Evolutionary conservation across 1,140 invertebrate genomes (phyloP).

Genomic region (Zaprionus africanus): DNA sequence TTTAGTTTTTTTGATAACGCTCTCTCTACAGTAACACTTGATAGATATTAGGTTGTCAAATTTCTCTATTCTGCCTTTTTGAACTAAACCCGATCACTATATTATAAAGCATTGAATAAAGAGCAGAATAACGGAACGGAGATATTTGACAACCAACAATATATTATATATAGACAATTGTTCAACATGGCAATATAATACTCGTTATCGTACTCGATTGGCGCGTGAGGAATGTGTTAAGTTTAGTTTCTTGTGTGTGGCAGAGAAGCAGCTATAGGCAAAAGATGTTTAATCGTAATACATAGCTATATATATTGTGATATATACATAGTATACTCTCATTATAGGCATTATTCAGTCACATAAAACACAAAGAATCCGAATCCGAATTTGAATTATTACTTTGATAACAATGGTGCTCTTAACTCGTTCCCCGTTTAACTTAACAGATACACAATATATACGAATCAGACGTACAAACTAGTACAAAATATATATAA

Average conservation of each 20-base stretch:
- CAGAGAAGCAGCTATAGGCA: slow-evolving; percentile 29
- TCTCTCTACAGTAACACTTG: slow-evolving; percentile 1
- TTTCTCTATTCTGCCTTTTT: too few species aligned
- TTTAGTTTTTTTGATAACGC: background rate
- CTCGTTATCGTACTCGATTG: background rate
- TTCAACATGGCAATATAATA: slow-evolving; percentile 8
- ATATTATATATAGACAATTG: background rate
- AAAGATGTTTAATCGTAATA: slow-evolving; percentile 24
- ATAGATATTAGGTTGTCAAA: background rate
- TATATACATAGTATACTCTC: slow-evolving; percentile 6
- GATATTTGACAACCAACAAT: too few species aligned
- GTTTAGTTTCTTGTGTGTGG: background rate
- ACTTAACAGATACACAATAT: slow-evolving; percentile 16
- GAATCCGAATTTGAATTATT: slow-evolving; percentile 21
- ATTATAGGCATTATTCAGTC: slow-evolving; percentile 46
- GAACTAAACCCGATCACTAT: too few species aligned
- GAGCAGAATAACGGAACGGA: too few species aligned
- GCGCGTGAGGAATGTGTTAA: background rate
- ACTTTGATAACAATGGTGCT: slow-evolving; percentile 42
- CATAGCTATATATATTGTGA: slow-evolving; percentile 10
- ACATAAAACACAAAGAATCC: slow-evolving; percentile 50
- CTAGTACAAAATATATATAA: slow-evolving; percentile 40
- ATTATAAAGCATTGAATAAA: too few species aligned
- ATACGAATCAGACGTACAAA: background rate
- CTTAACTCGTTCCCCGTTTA: slow-evolving; percentile 18